Evolutionary conservation across 2,113 vertebrate species (phyloP).

Genomic region (cattle (Bos taurus)): DNA sequence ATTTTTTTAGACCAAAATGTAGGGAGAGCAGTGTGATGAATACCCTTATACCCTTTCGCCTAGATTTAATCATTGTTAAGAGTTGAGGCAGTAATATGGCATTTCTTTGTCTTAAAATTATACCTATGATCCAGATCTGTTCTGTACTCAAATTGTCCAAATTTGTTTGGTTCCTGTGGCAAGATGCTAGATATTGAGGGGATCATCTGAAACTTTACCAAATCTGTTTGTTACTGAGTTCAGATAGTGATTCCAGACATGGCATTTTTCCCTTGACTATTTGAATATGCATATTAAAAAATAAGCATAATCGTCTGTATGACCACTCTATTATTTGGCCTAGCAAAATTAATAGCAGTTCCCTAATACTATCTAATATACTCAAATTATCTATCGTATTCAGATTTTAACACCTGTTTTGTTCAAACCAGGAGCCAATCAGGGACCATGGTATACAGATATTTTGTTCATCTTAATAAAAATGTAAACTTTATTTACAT

Average conservation of each 20-base stretch:
- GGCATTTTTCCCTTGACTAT: background rate
- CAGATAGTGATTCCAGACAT: background rate
- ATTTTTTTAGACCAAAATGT: background rate
- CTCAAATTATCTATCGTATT: background rate
- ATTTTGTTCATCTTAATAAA: conserved; percentile 8
- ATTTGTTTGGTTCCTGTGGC: background rate
- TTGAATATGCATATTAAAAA: background rate
- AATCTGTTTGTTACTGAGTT: background rate
- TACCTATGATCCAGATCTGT: background rate
- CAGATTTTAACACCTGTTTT: background rate
- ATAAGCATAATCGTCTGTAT: background rate
- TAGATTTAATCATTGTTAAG: background rate
- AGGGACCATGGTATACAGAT: background rate
- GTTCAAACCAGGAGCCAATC: background rate
- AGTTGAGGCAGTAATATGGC: background rate
- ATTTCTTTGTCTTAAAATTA: background rate
- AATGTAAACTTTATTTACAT: background rate
- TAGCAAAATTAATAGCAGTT: background rate
- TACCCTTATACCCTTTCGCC: background rate
- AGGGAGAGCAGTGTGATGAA: background rate
- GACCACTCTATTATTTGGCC: background rate
- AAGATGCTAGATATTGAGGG: background rate
- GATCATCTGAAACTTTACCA: background rate
- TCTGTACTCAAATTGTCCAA: background rate
- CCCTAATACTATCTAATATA: background rate